Evolutionary conservation across 1,140 invertebrate genomes (phyloP).

Genomic region (Drosophila albomicans): DNA sequence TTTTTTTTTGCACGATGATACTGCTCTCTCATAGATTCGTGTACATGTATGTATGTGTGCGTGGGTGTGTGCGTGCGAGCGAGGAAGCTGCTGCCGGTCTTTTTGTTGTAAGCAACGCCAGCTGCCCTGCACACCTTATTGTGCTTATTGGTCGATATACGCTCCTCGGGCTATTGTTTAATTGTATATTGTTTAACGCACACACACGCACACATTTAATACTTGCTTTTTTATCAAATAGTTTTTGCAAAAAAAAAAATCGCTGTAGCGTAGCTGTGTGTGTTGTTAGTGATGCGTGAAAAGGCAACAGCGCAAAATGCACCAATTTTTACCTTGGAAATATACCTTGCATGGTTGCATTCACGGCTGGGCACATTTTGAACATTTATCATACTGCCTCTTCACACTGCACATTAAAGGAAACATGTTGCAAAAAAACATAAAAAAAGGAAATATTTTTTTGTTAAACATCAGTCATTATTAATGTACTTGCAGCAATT

Average conservation of each 20-base stretch:
- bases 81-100: slow-evolving; percentile 46
- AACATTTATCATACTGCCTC: too few species aligned
- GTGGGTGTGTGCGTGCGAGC: slow-evolving; percentile 9
- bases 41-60: slow-evolving; percentile 5
- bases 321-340: background rate
- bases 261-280: slow-evolving; percentile 1
- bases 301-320: background rate
- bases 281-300: slow-evolving; percentile 29
- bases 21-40: slow-evolving; percentile 27
- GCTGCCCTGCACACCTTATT: background rate
- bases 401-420: too few species aligned
- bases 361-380: too few species aligned
- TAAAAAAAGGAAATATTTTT: too few species aligned
- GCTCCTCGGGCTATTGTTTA: background rate
- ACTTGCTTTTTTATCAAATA: slow-evolving; percentile 6
- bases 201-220: slow-evolving; percentile 4
- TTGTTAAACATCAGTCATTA: too few species aligned
- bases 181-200: background rate
- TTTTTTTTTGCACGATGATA: slow-evolving; percentile 18
- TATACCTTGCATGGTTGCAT: background rate
- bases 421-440: too few species aligned
- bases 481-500: too few species aligned
- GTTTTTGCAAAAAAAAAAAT: slow-evolving; percentile 32
- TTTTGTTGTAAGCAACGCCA: slow-evolving; percentile 2
- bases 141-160: slow-evolving; percentile 12